These are phyloP conservation scores for Oreochromis mossambicus DNA, from an alignment of 2,797 vertebrate genomes.

Conservation along the genomic window DNA sequence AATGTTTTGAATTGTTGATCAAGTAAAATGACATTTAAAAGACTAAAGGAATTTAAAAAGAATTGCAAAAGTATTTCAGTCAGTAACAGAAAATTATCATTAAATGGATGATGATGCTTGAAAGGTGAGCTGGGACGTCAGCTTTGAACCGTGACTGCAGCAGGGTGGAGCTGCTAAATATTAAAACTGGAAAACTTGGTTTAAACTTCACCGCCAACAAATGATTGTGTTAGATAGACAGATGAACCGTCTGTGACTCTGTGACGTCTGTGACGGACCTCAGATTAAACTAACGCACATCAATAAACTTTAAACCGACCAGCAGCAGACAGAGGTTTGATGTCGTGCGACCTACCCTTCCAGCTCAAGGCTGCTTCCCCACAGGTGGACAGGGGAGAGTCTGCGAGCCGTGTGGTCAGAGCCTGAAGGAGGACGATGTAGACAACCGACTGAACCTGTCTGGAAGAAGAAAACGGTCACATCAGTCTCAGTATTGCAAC, in stretches of 20 bases:
- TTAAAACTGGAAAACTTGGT: neutral
- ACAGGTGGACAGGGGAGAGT: conserved; percentile 76
- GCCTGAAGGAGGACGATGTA: conserved; percentile 81
- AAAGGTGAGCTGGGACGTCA: neutral
- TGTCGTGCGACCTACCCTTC: conserved; percentile 74
- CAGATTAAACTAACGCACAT: neutral
- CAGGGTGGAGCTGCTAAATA: neutral
- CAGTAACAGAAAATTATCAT: neutral
- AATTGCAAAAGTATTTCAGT: neutral
- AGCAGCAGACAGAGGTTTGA: neutral
- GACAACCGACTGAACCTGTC: conserved; percentile 84
- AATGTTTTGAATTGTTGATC: neutral
- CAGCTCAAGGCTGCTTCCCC: conserved; percentile 76
- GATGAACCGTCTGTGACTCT: neutral
- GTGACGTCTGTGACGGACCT: no score
- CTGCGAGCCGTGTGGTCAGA: conserved; percentile 64
- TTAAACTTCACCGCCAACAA: neutral
- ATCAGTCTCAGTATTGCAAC: neutral
- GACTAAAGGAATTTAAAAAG: neutral
- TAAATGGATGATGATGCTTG: neutral
- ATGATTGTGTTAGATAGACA: no score
- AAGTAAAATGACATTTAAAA: neutral
- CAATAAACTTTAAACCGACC: neutral
- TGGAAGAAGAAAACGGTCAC: conserved; percentile 30
- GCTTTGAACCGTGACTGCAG: neutral